Evolutionary conservation across 2,113 vertebrate species (phyloP).

Genomic region (Aleadryas rufinucha): DNA sequence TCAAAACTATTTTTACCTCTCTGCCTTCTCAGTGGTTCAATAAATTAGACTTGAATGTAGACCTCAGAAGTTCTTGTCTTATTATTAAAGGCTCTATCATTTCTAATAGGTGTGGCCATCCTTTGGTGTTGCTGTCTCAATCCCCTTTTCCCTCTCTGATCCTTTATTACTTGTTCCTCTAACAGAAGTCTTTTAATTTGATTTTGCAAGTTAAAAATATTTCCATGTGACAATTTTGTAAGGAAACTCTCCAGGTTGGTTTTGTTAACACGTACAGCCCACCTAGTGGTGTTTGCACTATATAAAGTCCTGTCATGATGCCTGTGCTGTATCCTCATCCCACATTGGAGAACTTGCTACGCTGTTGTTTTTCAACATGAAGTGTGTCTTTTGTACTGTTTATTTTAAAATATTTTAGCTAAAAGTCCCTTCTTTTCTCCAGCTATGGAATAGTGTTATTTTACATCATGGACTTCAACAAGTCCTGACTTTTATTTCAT

Average conservation of each 20-base stretch:
- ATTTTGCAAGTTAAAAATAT: not conserved
- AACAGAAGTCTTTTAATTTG: not conserved
- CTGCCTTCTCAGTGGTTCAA: not conserved
- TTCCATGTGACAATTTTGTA: not conserved
- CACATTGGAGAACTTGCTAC: not conserved
- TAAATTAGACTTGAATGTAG: constrained; percentile 2
- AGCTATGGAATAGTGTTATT: not conserved
- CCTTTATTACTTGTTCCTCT: not conserved
- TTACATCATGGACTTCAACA: not conserved
- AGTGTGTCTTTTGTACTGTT: not conserved
- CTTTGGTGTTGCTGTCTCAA: not conserved
- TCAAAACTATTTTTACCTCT: not conserved
- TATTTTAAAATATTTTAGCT: not conserved
- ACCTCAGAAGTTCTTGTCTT: constrained; percentile 40
- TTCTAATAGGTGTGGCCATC: not conserved
- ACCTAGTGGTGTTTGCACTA: not conserved
- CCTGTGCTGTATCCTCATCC: not conserved
- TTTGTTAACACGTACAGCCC: not conserved
- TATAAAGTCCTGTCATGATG: not conserved
- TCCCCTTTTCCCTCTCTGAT: not conserved
- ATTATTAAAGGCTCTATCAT: constrained; percentile 13
- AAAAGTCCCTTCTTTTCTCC: not conserved
- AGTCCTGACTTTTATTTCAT: not conserved
- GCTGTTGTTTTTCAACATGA: not conserved
- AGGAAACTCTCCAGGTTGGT: not conserved